phyloP scores from a whole-genome alignment of 2,113 vertebrate genomes.

The human (Homo sapiens) region GRCh38 chr15:71308501-71309000 shows the following conservation, averaged over 20 bases:
- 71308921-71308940: not conserved
- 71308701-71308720: not conserved
- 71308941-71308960: not conserved
- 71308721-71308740: not conserved
- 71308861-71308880: not conserved
- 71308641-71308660: not conserved
- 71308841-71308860: not conserved
- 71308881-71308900: not conserved
- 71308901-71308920: not conserved
- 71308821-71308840: not conserved
- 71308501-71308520: not conserved
- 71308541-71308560: not conserved
- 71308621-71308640: not conserved
- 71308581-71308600: not conserved
- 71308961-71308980: not conserved
- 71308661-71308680: not conserved
- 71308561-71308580: too few relatives aligned
- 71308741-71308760: not conserved
- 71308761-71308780: not conserved
- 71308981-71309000: too few relatives aligned
- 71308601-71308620: not conserved
- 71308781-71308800: not conserved
- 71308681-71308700: not conserved
- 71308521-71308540: not conserved
- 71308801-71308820: not conserved